Base-by-base conservation (phyloP, 92 coral and sea anemone genomes). In the Palythoa caribaeorum region DNA sequence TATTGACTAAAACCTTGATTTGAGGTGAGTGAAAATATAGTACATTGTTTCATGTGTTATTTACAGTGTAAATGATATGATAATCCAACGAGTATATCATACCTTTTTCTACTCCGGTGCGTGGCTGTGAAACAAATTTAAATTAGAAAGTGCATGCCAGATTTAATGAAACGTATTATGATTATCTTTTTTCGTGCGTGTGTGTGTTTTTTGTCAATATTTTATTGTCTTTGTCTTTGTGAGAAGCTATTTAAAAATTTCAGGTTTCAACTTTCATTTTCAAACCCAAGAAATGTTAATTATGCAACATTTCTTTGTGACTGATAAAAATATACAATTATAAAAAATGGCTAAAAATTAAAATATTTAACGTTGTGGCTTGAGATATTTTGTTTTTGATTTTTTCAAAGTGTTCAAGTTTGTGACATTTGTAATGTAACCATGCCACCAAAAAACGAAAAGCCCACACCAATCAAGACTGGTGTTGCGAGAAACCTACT, bases 381-480 rank as follows among this genome's bases (percentile, higher is more conserved):
- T 57, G 63, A 9, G 63, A 57, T 16, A 57, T 57, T 57, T 57
- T 12, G n/a, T 57, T 57, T 57, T 57, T 57, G 63, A 57, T 12
- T 66, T 66, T 72, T 72, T 35, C 15, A 48, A 75, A 60, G 36
- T 75, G 9, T 75, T 75, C 55, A 75, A 75, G 79, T 75, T 40
- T 75, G 54, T 73, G 48, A 52, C 77, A 73, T 37, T 73, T 16
- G 21, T 40, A 73, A 73, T 73, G 77, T 73, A 50, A 47, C 28
- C 65, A 75, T 75, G 79, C 79, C 57, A 39, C 79, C 44, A 16
- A 73, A 37, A 19, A 15, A 9, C 50, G 39, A 72, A 72, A 71
- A 28, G 77, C 14, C 52, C 39, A 38, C 77, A 13, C 51, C 80
- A 48, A 14, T 21, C 79, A 76, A 10, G 35, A 14, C 63, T 76